Evolutionary conservation across 2,797 vertebrate species (phyloP), one percentile per base, ranked within the genome.

Genomic region (Eulemur albifrons): DNA sequence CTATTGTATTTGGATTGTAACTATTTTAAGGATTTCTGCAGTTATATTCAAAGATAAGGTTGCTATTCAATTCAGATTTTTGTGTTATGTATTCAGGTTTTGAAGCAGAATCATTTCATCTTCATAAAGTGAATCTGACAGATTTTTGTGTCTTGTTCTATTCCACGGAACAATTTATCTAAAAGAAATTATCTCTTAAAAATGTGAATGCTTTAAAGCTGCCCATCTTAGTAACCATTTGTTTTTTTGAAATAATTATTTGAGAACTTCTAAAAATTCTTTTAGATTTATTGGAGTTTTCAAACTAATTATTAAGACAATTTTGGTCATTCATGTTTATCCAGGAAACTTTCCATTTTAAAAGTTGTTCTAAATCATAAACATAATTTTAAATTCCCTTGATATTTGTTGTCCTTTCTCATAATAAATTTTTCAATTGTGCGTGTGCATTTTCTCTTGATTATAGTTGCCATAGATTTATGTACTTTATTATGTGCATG

Each of bases 211-310:
- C 11, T 70, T 2, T 81, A 90, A 91, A 89, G 21, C 12, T 95
- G 15, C 32, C 61, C 17, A 50, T 3, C 7, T 79, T 73, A 18
- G 48, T 52, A 21, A 30, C 40, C 15, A 48, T 14, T n/a, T 52
- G n/a, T 23, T 43, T 72, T 83, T 83, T 38, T 30, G 50, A 73
- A 25, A 8, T 69, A 63, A 63, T 63, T 52, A 72, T 61, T 88
- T 81, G 5, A 85, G 38, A 90, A 30, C 5, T 65, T 45, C 2
- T 10, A 11, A 45, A 45, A 54, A 77, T 69, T 59, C 30, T 88
- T 93, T n/a, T 59, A 89, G 38, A 80, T 63, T 73, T 87, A 40
- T 45, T 59, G 14, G 54, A 88, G n/a, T 93, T 87, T 95, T 85
- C 88, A 93, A 69, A 48, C 15, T 80, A 61, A 85, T 92, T 92